These are phyloP conservation scores for Argyresthia albistria DNA, from an alignment of 2,888 invertebrate genomes.

Conservation along the genomic window DNA sequence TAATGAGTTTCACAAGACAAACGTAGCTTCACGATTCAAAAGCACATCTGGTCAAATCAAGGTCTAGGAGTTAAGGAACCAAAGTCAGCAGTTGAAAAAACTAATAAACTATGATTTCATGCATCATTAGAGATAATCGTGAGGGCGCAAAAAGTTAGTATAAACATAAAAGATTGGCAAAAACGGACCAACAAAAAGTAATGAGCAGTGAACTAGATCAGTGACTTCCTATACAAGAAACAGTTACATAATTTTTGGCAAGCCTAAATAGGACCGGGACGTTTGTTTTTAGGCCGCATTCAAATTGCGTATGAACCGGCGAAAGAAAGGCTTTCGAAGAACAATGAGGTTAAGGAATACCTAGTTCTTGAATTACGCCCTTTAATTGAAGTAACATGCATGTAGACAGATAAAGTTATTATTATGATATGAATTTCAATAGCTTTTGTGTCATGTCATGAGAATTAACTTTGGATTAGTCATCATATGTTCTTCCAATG, in stretches of 20 bases:
- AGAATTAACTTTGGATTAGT: too few species aligned
- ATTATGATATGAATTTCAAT: too few species aligned
- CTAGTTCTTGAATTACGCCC: too few species aligned
- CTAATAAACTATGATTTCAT: constrained; percentile 41
- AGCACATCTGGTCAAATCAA: constrained; percentile 56
- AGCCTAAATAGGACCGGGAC: not conserved
- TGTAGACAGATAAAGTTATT: too few species aligned
- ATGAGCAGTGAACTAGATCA: constrained; percentile 37
- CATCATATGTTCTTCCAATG: too few species aligned
- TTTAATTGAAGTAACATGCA: too few species aligned
- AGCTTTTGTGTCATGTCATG: too few species aligned
- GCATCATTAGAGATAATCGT: constrained; percentile 49
- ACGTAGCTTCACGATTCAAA: constrained; percentile 20
- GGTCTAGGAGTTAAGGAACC: constrained; percentile 59
- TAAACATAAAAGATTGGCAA: constrained; percentile 27
- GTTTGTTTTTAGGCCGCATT: not conserved
- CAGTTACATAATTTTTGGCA: constrained; percentile 31
- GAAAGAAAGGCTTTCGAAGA: too few species aligned
- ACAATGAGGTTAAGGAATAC: too few species aligned
- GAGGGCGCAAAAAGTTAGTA: constrained; percentile 28
- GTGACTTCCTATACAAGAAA: constrained; percentile 36
- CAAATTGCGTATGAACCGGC: too few species aligned
- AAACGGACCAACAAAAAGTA: constrained; percentile 26
- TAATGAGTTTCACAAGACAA: too few species aligned
- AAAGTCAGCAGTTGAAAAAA: constrained; percentile 36